A percentile compares a stretch with the other conserved stretches of the same genome.
phyloP scores from a whole-genome alignment of 2,797 vertebrate species.

The Picus viridis region DNA sequence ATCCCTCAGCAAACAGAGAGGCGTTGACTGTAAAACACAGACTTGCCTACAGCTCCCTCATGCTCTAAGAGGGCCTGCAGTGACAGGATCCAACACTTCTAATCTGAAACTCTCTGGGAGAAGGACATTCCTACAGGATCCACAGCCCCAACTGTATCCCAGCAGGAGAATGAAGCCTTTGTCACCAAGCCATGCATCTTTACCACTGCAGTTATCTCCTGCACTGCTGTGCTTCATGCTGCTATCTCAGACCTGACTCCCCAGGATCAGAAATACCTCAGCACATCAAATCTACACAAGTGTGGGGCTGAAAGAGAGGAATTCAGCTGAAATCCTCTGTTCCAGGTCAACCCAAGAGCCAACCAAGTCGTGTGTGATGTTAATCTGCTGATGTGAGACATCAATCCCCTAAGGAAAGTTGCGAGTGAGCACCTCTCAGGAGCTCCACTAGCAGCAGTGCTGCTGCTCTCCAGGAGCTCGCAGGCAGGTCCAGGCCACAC shows the following conservation, averaged over 20 bases:
- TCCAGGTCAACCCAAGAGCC: not conserved
- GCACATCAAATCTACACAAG: not conserved
- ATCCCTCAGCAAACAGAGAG: fast-evolving
- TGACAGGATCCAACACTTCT: not conserved
- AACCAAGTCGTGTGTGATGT: not conserved
- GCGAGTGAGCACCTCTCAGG: not conserved
- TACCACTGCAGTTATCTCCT: not conserved
- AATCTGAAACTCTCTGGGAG: not conserved
- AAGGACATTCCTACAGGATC: not conserved
- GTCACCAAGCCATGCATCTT: not conserved
- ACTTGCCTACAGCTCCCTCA: not conserved
- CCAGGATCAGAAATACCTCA: not conserved
- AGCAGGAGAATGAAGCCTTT: not conserved
- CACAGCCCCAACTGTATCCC: not conserved
- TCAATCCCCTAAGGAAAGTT: fast-evolving
- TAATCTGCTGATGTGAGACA: not conserved
- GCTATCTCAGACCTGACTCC: not conserved
- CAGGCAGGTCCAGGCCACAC: not conserved
- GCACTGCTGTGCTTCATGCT: not conserved
- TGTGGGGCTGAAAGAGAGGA: not conserved
- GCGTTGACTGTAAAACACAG: not conserved
- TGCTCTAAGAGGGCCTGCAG: fast-evolving
- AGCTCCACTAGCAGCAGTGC: not conserved
- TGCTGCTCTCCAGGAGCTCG: not conserved
- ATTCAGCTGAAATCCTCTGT: not conserved